Base-by-base conservation (phyloP, 1,140 invertebrate species). In the Pristionchus pacificus region DNA sequence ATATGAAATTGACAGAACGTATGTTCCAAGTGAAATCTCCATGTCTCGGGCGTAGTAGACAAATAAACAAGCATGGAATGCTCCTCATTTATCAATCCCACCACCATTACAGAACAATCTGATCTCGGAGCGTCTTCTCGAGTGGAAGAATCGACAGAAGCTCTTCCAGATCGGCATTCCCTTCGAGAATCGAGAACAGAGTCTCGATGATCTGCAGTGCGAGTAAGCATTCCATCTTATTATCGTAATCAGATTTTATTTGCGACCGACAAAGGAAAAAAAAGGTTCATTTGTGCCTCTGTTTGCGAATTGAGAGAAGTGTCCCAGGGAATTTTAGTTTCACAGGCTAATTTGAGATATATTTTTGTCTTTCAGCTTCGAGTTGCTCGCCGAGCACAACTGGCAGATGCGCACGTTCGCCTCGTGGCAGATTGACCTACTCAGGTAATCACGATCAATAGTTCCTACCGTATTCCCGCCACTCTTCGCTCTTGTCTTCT, bases 121-220 rank as follows among this genome's bases (percentile, higher is more conserved):
- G 24, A 81, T 83, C 25, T 69, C 58, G 15, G 75, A 84, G 28
- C 33, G 76, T 19, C 63, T 83, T 32, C 72, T 84, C 24, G 74
- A 83, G 2, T 83, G 81, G 81, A 83, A 83, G 60, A 84, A 84
- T 59, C 55, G 72, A 1, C 81, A 83, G 63, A 83, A 83, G 65
- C 66, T 83, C 24, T 68, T 78, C 24, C 81, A 83, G 66, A 79
- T 83, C 72, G 81, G 81, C 15, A 70, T 84, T 3, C 76, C 77
- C 13, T 83, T 83, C 69, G 81, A 83, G 3, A 79, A 79, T 28
- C 66, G 79, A n/a, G 81, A 83, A 57, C 25, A 62, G 2, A 24
- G 71, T 15, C 60, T 83, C 19, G 82, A 83, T 60, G 82, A 83
- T 14, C 80, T 83, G 66, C 81, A 83, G 67, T 66, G 71, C 31